phyloP scores from a whole-genome alignment of 2,888 invertebrate species.

The Rotaria sp. region DNA sequence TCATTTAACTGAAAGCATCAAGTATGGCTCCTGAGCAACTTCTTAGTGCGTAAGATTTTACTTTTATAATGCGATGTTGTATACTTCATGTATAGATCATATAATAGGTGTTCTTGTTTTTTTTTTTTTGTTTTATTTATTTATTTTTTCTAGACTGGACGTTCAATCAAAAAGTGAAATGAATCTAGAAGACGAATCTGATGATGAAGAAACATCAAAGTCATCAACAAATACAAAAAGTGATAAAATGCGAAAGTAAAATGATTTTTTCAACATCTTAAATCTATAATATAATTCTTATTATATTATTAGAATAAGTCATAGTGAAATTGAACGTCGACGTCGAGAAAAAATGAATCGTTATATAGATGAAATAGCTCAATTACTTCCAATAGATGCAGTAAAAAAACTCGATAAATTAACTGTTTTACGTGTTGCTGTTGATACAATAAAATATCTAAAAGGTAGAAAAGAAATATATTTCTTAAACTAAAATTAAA shows the following conservation, averaged over 20 bases:
- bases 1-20: background rate
- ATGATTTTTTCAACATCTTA: background rate
- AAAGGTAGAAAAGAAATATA: background rate
- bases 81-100: too few relatives aligned
- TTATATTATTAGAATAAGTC: constrained; percentile 27
- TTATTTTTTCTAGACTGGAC: background rate
- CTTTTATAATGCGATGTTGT: too few relatives aligned
- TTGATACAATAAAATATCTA: constrained; percentile 35
- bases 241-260: background rate
- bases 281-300: too few relatives aligned
- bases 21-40: background rate
- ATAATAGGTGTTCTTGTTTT: too few relatives aligned
- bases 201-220: background rate
- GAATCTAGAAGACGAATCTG: background rate
- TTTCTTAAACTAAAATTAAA: background rate
- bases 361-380: constrained; percentile 35
- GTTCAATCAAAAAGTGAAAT: background rate
- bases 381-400: constrained; percentile 32
- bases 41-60: background rate
- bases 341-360: constrained; percentile 40
- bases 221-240: background rate
- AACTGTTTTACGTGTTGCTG: constrained; percentile 38
- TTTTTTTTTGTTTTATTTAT: too few relatives aligned
- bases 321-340: constrained; percentile 40
- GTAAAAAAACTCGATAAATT: constrained; percentile 39